Evolutionary conservation across 2,888 invertebrate species (phyloP), one percentile per base, ranked within the genome.

Genomic region (Cataglyphis altisquamis): DNA sequence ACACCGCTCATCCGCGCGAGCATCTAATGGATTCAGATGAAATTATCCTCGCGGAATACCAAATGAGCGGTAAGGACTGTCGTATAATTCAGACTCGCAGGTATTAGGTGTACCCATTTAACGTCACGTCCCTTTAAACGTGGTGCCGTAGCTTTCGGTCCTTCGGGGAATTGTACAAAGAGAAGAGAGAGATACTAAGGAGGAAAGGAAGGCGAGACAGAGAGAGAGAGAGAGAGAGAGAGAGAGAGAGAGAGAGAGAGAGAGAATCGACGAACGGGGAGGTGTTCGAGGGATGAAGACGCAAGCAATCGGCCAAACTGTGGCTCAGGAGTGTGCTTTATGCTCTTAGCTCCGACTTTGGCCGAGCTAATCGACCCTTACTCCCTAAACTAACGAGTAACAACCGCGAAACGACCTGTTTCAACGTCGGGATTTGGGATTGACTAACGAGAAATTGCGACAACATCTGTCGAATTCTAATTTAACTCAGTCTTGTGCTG

Each of bases 1-100:
- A 89, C 88, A 84, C 86, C 83, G 63, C 73, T 82, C 74, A 66
- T 66, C 45, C 81, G 48, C 45, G 60, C 78, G 57, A 70, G 60
- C 68, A 80, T 84, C 83, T 90, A 91, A 91, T 91, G 91, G 90
- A 91, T 91, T 90, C 91, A 66, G 80, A 88, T 83, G 87, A 91
- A 91, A 91, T 91, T 90, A 91, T 91, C 90, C 91, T 90, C 86
- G 88, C 86, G 86, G 91, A 91, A 91, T 91, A 91, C 91, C 84
- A 87, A 91, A 91, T 90, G 91, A 91, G 89, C 90, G 91, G 91
- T 90, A 89, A 89, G 90, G 82, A 84, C 84, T 87, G 90, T 86
- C 90, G 90, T 90, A 90, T 91, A 90, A 90, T 89, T 90, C 90
- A 90, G 89, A 57, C 86, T 70, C 85, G 86, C 86, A 88, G 87